Base-by-base conservation (phyloP, 2,888 invertebrate genomes). In the Andrena camellia region DNA sequence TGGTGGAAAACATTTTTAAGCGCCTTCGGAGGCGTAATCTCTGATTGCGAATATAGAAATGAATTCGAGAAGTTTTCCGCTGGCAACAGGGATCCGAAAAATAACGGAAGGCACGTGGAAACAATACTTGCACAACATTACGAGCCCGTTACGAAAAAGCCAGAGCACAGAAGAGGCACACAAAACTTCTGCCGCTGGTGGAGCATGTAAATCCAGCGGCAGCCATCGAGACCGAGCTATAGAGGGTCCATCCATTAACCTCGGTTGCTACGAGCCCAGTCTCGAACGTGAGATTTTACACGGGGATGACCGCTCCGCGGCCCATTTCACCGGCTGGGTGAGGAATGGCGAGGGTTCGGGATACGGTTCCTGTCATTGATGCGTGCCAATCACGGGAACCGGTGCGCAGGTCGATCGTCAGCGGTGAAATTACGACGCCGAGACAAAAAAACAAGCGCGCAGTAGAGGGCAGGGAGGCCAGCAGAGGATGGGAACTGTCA, bases 341-440 rank as follows among this genome's bases (percentile, higher is more conserved):
- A 84, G 72, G 59, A 77, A 84, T 72, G 76, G 81, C 70, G 70
- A 20, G 54, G 73, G 54, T 23, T 23, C 26, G 13, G 42, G 23
- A 42, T n/a, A 62, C 48, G 69, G 71, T 33, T 52, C 67, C 75
- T 79, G 76, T 85, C 88, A 86, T 86, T 83, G 88, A 88, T 82
- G 85, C 74, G 69, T 81, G 88, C 86, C 88, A 88, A 88, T 88
- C 88, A 85, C 74, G 59, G 79, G 17, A 71, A 78, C 78, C 77
- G 57, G 66, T 68, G 63, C 78, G 13, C 57, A 68, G 75, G 71
- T 62, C 81, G 81, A 85, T 88, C 86, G 86, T 88, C 85, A 80
- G 60, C 57, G 86, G 85, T 81, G 59, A 85, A 88, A 88, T 88
- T 87, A 86, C 88, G 78, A 75, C 68, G 81, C 66, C 35, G 48